These are phyloP conservation scores for Glyphotaelius pellucidus DNA, from an alignment of 2,888 invertebrate species.

Conservation along the genomic window DNA sequence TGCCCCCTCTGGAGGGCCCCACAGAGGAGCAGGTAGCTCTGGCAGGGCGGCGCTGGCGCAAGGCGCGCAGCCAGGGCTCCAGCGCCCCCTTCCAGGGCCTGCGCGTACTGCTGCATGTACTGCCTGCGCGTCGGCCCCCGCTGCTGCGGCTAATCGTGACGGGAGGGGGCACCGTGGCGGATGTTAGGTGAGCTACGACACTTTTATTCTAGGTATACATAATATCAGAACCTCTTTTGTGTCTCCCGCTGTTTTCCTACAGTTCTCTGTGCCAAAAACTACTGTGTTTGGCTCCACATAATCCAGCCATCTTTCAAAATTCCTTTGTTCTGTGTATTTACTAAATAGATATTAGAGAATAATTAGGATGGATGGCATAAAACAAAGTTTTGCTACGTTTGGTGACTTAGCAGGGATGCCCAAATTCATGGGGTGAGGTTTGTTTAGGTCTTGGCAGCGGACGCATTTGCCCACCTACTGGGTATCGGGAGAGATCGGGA, in stretches of 20 bases:
- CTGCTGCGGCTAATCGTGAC: conserved; percentile 85
- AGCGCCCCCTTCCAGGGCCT: conserved; percentile 76
- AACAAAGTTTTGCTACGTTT: no score
- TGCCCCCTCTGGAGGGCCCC: conserved; percentile 72
- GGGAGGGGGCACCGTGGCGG: conserved; percentile 85
- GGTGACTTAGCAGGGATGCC: no score
- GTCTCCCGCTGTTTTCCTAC: neutral
- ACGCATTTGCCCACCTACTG: no score
- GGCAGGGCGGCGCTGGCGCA: conserved; percentile 85
- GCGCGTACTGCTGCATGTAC: conserved; percentile 79
- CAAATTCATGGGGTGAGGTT: no score
- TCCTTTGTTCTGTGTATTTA: no score
- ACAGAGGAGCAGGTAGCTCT: conserved; percentile 76
- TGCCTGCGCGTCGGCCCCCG: conserved; percentile 78
- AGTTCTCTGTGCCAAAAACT: no score
- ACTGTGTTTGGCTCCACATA: no score
- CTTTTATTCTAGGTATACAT: conserved; percentile 55
- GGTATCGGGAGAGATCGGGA: no score
- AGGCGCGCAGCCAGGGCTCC: conserved; percentile 71
- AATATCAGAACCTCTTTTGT: neutral
- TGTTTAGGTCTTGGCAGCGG: no score
- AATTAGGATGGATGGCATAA: no score
- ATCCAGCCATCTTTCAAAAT: no score
- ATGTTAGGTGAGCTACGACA: conserved; percentile 74
- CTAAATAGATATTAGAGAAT: no score